These are phyloP conservation scores for Bubalus kerabau DNA, from an alignment of 2,113 vertebrate species.

Conservation along the genomic window DNA sequence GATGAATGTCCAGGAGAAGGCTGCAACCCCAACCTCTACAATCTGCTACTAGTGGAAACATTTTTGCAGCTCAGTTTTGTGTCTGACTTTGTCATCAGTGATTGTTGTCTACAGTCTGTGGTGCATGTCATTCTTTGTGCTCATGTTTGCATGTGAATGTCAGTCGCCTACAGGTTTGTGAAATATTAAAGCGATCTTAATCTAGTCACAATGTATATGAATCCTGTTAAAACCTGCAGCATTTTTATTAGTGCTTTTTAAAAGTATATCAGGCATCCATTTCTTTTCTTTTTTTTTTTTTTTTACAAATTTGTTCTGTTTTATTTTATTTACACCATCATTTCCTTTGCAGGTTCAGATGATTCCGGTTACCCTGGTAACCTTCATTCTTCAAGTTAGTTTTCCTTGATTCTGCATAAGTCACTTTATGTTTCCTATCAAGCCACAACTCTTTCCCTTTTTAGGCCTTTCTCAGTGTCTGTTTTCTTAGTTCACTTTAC, in stretches of 20 bases:
- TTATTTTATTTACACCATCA: constrained; percentile 85
- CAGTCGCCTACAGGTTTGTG: constrained; percentile 69
- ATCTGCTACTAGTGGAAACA: constrained; percentile 86
- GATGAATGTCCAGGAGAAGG: constrained; percentile 49
- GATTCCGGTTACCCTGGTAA: constrained; percentile 94
- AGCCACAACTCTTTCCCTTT: constrained; percentile 79
- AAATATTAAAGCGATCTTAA: constrained; percentile 68
- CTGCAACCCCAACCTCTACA: constrained; percentile 81
- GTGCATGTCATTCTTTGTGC: constrained; percentile 78
- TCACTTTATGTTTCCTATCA: constrained; percentile 84
- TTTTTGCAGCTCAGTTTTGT: constrained; percentile 80
- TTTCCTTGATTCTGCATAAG: constrained; percentile 93
- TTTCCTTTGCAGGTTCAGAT: constrained; percentile 97
- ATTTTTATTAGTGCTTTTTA: constrained; percentile 46
- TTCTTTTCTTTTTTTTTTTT: constrained; percentile 77
- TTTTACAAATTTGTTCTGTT: constrained; percentile 62
- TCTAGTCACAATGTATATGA: constrained; percentile 51
- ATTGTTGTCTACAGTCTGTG: constrained; percentile 66
- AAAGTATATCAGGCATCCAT: constrained; percentile 75
- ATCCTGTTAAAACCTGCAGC: constrained; percentile 49
- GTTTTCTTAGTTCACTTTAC: constrained; percentile 80
- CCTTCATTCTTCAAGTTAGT: constrained; percentile 97
- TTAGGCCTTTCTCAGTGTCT: constrained; percentile 80
- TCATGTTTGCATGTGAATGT: constrained; percentile 79
- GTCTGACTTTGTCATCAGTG: constrained; percentile 75